phyloP scores from a whole-genome alignment of 2,888 invertebrate species.

The Brenthis daphne region DNA sequence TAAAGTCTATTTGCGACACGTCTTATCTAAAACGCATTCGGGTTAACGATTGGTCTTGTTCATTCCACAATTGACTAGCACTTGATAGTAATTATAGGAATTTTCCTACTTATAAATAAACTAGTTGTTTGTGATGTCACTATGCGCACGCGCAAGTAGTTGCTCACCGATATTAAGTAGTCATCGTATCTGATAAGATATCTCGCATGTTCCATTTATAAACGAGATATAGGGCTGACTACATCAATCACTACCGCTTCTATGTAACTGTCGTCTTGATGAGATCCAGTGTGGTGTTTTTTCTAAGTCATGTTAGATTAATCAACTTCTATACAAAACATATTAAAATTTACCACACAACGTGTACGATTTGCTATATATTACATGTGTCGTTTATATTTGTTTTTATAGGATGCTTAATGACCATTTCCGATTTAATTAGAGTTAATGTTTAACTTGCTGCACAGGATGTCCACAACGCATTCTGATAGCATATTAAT shows the following conservation, averaged over 20 bases:
- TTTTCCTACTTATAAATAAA: slow-evolving; percentile 71
- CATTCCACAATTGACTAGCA: slow-evolving; percentile 54
- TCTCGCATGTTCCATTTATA: slow-evolving; percentile 31
- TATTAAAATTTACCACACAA: not conserved
- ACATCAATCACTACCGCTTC: slow-evolving; percentile 24
- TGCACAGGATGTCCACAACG: slow-evolving; percentile 15
- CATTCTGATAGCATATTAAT: slow-evolving; percentile 5
- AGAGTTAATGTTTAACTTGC: slow-evolving; percentile 3
- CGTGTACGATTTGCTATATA: not conserved
- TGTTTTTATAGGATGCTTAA: slow-evolving; percentile 5
- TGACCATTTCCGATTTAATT: slow-evolving; percentile 18
- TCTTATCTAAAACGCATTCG: slow-evolving; percentile 58
- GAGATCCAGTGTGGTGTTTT: slow-evolving; percentile 1
- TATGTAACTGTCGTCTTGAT: slow-evolving; percentile 9
- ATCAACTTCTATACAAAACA: slow-evolving; percentile 8
- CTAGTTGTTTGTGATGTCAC: slow-evolving; percentile 52
- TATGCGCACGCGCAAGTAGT: slow-evolving; percentile 54
- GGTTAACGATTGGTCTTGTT: slow-evolving; percentile 65
- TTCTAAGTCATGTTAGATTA: slow-evolving; percentile 2
- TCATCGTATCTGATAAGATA: slow-evolving; percentile 42
- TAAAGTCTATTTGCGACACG: slow-evolving; percentile 68
- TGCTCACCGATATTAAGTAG: slow-evolving; percentile 47
- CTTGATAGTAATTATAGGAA: slow-evolving; percentile 68
- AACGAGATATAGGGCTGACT: slow-evolving; percentile 9
- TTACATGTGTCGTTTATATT: not conserved